These are phyloP conservation scores for Ammodytes marinus DNA, from an alignment of 2,113 vertebrate genomes.

Conservation along the genomic window DNA sequence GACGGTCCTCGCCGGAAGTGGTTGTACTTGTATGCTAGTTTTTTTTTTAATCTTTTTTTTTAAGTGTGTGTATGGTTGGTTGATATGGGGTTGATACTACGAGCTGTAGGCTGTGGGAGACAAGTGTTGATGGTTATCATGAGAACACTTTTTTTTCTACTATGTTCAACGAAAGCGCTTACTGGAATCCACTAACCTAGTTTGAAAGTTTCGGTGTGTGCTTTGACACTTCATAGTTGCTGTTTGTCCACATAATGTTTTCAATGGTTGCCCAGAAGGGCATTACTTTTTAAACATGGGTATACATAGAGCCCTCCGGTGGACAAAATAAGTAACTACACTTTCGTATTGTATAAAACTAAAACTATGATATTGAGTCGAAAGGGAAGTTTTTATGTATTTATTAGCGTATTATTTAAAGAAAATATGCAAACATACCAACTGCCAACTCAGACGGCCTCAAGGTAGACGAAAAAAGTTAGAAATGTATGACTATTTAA, in stretches of 20 bases:
- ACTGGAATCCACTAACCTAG: no score
- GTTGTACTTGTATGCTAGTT: neutral
- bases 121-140: no score
- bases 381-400: no score
- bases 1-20: neutral
- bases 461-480: neutral
- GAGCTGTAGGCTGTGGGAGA: no score
- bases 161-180: no score
- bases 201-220: neutral
- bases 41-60: neutral
- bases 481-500: neutral
- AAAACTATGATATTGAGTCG: no score
- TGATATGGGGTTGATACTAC: no score
- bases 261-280: neutral
- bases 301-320: neutral
- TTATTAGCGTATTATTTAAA: neutral
- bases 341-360: neutral
- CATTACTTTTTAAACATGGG: neutral
- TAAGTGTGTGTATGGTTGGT: no score
- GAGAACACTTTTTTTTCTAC: no score
- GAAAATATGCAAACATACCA: neutral
- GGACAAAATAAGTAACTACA: neutral
- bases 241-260: no score
- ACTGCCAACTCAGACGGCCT: neutral
- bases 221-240: neutral